A percentile compares a stretch with the other conserved stretches of the same genome.
These are phyloP conservation scores for Lathronympha strigana DNA, from an alignment of 2,888 invertebrate genomes.

Conservation along the genomic window DNA sequence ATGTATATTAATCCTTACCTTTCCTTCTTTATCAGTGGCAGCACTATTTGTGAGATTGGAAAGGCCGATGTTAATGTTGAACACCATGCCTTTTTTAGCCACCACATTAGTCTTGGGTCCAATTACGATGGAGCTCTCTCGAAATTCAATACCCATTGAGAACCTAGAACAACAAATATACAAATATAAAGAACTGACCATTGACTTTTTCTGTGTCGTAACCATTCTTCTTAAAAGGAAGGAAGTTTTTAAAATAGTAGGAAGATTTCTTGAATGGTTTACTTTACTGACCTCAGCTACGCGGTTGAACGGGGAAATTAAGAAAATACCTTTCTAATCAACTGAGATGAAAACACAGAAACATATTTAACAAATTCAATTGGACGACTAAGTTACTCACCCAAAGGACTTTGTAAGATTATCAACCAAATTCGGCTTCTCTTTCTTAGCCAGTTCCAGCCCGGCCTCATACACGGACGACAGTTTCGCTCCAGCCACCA, in stretches of 20 bases:
- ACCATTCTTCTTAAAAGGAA: not conserved
- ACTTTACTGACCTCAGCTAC: too few species aligned
- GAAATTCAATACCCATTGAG: constrained; percentile 99
- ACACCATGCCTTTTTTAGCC: constrained; percentile 97
- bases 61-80: constrained; percentile 97
- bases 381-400: constrained; percentile 57
- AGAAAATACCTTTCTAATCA: too few species aligned
- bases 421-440: constrained; percentile 93
- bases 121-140: constrained; percentile 96
- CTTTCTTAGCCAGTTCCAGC: constrained; percentile 91
- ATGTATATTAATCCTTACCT: constrained; percentile 70
- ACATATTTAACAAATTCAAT: too few species aligned
- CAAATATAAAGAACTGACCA: not conserved
- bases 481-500: constrained; percentile 92
- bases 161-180: constrained; percentile 83
- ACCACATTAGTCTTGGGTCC: constrained; percentile 93
- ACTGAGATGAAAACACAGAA: too few species aligned
- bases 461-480: constrained; percentile 95
- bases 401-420: constrained; percentile 98
- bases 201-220: not conserved
- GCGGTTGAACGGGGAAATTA: too few species aligned
- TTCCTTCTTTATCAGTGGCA: constrained; percentile 93
- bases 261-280: too few species aligned
- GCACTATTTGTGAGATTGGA: constrained; percentile 92
- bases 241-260: too few species aligned